Percentiles rank a stretch among this genome's conserved stretches.
Evolutionary conservation across 2,797 vertebrate genomes (phyloP).

Genomic region (Triplophysa bombifrons): DNA sequence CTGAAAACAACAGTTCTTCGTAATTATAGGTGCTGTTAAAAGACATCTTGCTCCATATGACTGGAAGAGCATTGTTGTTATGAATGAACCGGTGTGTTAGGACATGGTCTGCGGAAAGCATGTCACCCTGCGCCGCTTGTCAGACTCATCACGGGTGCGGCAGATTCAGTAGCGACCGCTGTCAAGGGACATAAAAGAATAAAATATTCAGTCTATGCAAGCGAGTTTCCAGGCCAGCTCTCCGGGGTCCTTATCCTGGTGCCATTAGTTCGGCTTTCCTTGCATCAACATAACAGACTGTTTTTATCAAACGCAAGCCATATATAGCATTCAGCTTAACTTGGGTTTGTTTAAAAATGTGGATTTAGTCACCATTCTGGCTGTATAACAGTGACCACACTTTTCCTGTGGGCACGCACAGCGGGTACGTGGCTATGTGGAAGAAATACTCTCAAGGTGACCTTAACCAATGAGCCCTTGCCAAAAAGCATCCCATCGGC

Average conservation of each 20-base stretch:
- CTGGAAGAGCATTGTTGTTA: neutral
- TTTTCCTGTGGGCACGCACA: constrained; percentile 15
- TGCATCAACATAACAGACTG: neutral
- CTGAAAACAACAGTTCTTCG: neutral
- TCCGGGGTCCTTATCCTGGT: neutral
- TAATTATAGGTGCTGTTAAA: neutral
- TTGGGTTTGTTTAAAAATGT: too few relatives aligned
- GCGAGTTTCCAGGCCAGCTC: constrained; percentile 38
- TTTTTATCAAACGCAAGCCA: neutral
- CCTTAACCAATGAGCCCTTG: constrained; percentile 35
- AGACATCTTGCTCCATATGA: neutral
- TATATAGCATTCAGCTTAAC: neutral
- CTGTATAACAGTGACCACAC: constrained; percentile 13
- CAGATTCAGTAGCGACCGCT: constrained; percentile 7
- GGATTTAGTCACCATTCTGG: neutral
- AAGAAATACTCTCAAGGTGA: constrained; percentile 58
- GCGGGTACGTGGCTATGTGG: constrained; percentile 42
- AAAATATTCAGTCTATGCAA: constrained; percentile 65
- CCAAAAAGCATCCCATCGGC: neutral
- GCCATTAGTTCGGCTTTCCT: neutral
- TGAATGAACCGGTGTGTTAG: neutral
- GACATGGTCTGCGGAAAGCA: constrained; percentile 4
- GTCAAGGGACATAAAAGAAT: constrained; percentile 54
- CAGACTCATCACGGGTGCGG: constrained; percentile 50
- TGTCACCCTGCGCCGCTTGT: constrained; percentile 45